A percentile compares a stretch with the other conserved stretches of the same genome.
phyloP scores from a whole-genome alignment of 2,888 invertebrate species.

The Chymomyza amoena region DNA sequence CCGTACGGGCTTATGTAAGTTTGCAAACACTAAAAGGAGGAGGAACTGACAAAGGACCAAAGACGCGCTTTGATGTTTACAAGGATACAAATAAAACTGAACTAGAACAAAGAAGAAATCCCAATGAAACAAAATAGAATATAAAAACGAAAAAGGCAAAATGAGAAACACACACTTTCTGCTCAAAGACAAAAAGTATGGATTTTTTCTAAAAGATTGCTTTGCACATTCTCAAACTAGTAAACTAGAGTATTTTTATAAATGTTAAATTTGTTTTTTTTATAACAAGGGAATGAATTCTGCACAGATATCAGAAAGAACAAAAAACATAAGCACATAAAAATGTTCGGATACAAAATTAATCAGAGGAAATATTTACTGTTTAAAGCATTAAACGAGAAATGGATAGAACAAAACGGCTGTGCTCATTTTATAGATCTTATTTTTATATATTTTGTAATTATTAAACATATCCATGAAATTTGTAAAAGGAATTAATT shows the following conservation, averaged over 20 bases:
- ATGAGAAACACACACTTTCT: conserved; percentile 13
- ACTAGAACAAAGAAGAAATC: conserved; percentile 36
- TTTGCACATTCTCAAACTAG: background rate
- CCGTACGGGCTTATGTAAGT: background rate
- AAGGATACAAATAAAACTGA: conserved; percentile 52
- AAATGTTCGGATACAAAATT: no score
- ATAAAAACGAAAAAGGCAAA: conserved; percentile 30
- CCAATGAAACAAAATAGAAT: conserved; percentile 45
- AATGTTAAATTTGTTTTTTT: background rate
- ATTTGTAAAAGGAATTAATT: no score
- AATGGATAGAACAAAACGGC: no score
- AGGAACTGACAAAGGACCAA: conserved; percentile 57
- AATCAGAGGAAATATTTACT: no score
- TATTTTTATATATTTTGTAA: no score
- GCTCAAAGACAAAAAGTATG: background rate
- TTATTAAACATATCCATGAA: no score
- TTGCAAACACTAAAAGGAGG: background rate
- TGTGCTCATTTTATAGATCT: no score
- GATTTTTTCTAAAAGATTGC: background rate
- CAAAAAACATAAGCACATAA: no score
- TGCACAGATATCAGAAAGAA: background rate
- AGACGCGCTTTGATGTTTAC: conserved; percentile 59
- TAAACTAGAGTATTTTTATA: background rate
- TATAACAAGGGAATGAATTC: background rate
- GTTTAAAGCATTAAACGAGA: no score